Evolutionary conservation across 1,140 invertebrate species (phyloP), one percentile per base, ranked within the genome.

Genomic region (Drosophila ercepeae): DNA sequence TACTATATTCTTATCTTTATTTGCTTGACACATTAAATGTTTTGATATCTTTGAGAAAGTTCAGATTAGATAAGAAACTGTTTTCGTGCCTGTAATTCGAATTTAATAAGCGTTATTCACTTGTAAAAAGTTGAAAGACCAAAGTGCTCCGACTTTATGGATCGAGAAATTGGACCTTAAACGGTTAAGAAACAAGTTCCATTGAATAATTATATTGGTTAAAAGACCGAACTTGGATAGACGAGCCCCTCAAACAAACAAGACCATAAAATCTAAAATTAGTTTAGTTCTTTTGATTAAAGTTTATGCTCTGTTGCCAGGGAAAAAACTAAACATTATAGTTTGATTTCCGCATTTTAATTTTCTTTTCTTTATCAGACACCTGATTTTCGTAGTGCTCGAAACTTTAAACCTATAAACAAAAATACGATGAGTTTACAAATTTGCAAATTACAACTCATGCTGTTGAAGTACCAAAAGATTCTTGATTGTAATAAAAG

Each of bases 181-280:
- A 14, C 7, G 14, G 36, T 11, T 51, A 52, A 2, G 9, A 46
- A 52, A 13, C 63, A 65, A 67, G 63, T 67, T 67, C 63, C 48
- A 45, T 19, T 27, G 0, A n/a, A 27, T 36, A 9, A 11, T n/a
- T 19, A 25, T 6, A 8, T 11, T 19, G 2, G 8, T 7, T 14
- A 13, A 36, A 36, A n/a, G n/a, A n/a, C n/a, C n/a, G n/a, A n/a
- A 6, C 16, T 11, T 16, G 16, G 16, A 25, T 32, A 4, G 72
- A 81, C 76, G 73, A 51, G 58, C 77, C 76, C 77, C 71, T 64
- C 44, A 50, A 21, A 8, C n/a, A 68, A 75, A 61, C 19, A 48
- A 34, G 45, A 25, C 36, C 48, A 68, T 68, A 46, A 49, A 42
- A 21, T 27, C 18, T 21, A 11, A 68, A 61, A 32, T 50, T 46